Evolutionary conservation across 2,797 vertebrate species (phyloP).

Genomic region (Echiichthys vipera): DNA sequence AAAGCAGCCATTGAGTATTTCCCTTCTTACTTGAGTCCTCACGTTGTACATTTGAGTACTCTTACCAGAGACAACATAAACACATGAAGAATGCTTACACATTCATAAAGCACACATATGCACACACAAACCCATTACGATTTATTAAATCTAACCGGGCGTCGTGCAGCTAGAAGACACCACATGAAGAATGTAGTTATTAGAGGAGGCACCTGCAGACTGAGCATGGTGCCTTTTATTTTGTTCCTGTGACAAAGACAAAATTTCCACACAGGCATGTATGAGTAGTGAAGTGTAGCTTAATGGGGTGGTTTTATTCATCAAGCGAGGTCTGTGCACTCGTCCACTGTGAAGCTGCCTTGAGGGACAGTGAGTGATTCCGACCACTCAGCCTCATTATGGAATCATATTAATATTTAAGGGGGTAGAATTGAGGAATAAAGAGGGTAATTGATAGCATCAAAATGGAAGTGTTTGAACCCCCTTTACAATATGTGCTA

Average conservation of each 20-base stretch:
- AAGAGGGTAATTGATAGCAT: slow-evolving; percentile 86
- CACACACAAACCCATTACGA: slow-evolving; percentile 44
- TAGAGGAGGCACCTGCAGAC: slow-evolving; percentile 81
- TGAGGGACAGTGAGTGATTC: slow-evolving; percentile 87
- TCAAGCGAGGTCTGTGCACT: slow-evolving; percentile 78
- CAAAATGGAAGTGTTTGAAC: slow-evolving; percentile 83
- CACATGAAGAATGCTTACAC: slow-evolving; percentile 3
- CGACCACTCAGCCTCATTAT: slow-evolving; percentile 87
- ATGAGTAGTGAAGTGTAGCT: slow-evolving; percentile 74
- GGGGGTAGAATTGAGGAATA: slow-evolving; percentile 84
- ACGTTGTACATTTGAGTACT: background rate
- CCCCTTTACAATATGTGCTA: slow-evolving; percentile 59
- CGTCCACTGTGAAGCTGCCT: slow-evolving; percentile 81
- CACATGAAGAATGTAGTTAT: slow-evolving; percentile 78
- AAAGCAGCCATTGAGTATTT: no score
- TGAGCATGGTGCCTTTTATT: slow-evolving; percentile 63
- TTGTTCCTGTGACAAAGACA: slow-evolving; percentile 71
- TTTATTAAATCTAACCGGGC: slow-evolving; percentile 70
- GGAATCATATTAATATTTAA: slow-evolving; percentile 88
- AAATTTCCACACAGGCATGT: slow-evolving; percentile 73
- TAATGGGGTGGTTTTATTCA: slow-evolving; percentile 87
- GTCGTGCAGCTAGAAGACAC: slow-evolving; percentile 58
- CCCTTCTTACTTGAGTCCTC: background rate
- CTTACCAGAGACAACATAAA: slow-evolving; percentile 11
- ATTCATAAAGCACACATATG: slow-evolving; percentile 15